phyloP scores from a whole-genome alignment of 2,797 vertebrate genomes.

The Yasuhikotakia modesta region DNA sequence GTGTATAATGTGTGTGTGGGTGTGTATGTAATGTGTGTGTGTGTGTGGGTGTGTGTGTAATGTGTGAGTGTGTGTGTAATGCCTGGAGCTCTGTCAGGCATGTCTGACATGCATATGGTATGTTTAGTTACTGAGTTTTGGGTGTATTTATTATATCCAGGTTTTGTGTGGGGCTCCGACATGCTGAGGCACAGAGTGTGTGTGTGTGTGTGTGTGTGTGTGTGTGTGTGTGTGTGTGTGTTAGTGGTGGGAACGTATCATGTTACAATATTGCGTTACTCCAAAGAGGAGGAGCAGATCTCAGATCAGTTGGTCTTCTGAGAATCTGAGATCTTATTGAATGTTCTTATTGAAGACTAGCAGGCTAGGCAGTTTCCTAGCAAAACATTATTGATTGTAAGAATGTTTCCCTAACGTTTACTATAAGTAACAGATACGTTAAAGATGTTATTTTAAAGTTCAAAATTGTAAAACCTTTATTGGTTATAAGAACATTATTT shows the following conservation, averaged over 20 bases:
- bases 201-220: not conserved
- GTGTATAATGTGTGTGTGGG: no score
- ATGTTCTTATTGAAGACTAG: not conserved
- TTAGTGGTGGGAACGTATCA: not conserved
- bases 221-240: not conserved
- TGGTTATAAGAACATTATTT: no score
- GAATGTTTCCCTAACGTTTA: no score
- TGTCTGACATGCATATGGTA: conserved; percentile 36
- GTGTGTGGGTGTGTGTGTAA: conserved; percentile 32
- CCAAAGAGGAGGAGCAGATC: not conserved
- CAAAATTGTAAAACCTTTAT: no score
- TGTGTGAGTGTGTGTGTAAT: conserved; percentile 39
- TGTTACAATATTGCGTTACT: not conserved
- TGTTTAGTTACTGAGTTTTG: conserved; percentile 54
- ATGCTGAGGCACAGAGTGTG: conserved; percentile 17
- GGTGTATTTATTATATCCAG: conserved; percentile 49
- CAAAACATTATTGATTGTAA: no score
- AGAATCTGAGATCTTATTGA: not conserved
- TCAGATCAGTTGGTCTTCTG: not conserved
- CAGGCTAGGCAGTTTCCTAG: not conserved
- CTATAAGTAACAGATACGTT: no score
- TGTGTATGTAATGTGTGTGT: conserved; percentile 35
- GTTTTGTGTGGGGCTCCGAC: conserved; percentile 15
- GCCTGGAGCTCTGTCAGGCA: conserved; percentile 49
- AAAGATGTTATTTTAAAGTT: no score